These are phyloP conservation scores for Cryptus viduatorius DNA, from an alignment of 2,888 invertebrate species.

Conservation along the genomic window DNA sequence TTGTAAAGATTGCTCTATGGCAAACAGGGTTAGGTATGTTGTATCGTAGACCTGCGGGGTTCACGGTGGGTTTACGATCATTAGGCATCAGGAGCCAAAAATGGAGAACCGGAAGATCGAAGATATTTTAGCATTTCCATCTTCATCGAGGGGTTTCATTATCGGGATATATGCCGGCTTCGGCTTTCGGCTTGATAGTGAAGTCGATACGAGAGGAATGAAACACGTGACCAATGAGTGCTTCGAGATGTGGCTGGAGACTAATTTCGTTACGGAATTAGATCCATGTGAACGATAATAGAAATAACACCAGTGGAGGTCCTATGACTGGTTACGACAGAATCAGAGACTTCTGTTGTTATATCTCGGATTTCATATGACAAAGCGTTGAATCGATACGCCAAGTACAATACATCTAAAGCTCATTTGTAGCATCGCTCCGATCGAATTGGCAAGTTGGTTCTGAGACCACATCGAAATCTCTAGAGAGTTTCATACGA, in stretches of 20 bases:
- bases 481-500: slow-evolving; percentile 4
- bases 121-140: neutral
- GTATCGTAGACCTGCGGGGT: slow-evolving; percentile 31
- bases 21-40: slow-evolving; percentile 13
- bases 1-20: slow-evolving; percentile 29
- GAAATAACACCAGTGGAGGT: neutral
- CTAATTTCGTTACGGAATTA: too few relatives aligned
- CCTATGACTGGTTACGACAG: neutral
- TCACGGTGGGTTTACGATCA: neutral
- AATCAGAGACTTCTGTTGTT: neutral
- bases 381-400: neutral
- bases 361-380: neutral
- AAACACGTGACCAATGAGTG: too few relatives aligned
- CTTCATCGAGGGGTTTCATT: slow-evolving; percentile 1
- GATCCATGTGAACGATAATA: neutral
- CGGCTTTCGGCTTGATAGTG: too few relatives aligned
- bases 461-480: neutral
- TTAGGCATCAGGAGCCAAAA: neutral
- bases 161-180: too few relatives aligned
- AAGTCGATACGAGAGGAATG: too few relatives aligned
- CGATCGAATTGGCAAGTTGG: neutral
- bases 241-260: too few relatives aligned
- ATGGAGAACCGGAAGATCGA: neutral
- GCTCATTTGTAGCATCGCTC: neutral
- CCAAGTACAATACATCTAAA: neutral